Evolutionary conservation across 2,888 invertebrate genomes (phyloP), one percentile per base, ranked within the genome.

Genomic region (Caenorhabditis doughertyi): DNA sequence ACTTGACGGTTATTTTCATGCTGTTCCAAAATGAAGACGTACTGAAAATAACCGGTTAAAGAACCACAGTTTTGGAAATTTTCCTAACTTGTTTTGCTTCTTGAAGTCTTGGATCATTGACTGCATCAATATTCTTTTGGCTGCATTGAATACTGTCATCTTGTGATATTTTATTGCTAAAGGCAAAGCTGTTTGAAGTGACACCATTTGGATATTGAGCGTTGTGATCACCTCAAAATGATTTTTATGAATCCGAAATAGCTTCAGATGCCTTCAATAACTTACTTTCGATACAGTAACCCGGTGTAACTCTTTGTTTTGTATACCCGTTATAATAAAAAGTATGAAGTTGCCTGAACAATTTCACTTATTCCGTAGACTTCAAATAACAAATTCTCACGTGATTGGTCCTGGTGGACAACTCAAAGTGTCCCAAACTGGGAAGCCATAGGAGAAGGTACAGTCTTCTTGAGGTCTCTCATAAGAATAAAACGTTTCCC

Each of bases 381-480:
- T 55, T 16, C 16, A 44, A 1, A 9, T 7, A 23, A 25, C 1
- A 16, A 21, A 32, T 9, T 39, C 80, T 56, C 9, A 77, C 82
- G 71, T 77, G 5, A 77, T 67, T 11, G 82, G 82, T 29, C 82
- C 82, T 11, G 82, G 72, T n/a, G 77, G 77, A 49, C 82, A 82
- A 0, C 7, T 11, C 11, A 68, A 27, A 8, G 82, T 77, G n/a
- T 67, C 9, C 82, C 82, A 82, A 8, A 47, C 47, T 13, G 64
- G 60, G 53, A 82, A 82, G 3, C 44, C 72, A 44, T 60, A 68
- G 8, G 29, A 21, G 29, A 72, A 77, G 7, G 82, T 82, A 55
- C 82, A 82, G 27, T 82, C 81, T 23, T 56, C 29, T 35, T 81
- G 76, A 9, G 76, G 71, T 35, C 80, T 53, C 2, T 7, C 21